Evolutionary conservation across 2,888 invertebrate species (phyloP).

Genomic region (Tanypteryx hageni): DNA sequence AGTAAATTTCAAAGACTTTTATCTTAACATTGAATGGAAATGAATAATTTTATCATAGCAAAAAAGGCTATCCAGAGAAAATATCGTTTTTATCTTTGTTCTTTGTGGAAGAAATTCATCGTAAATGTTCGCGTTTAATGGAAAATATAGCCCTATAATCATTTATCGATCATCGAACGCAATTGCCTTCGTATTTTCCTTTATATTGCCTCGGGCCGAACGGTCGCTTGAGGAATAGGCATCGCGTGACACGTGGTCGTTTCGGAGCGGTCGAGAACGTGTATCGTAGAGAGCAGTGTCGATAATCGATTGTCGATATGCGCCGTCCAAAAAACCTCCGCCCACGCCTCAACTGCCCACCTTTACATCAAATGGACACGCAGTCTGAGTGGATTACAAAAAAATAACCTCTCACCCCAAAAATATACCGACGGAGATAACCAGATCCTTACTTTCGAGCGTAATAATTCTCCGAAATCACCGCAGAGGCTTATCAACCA

Average conservation of each 20-base stretch:
- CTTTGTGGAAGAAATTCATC: background rate
- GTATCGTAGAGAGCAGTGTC: slow-evolving; percentile 55
- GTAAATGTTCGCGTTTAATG: background rate
- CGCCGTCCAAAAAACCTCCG: slow-evolving; percentile 32
- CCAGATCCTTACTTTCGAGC: slow-evolving; percentile 7
- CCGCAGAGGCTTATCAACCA: background rate
- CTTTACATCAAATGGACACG: slow-evolving; percentile 41
- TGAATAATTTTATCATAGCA: too few relatives aligned
- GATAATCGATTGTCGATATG: slow-evolving; percentile 62
- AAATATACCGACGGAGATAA: background rate
- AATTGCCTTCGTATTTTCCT: slow-evolving; percentile 44
- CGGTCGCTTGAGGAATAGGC: slow-evolving; percentile 3
- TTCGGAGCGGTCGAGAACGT: slow-evolving; percentile 41
- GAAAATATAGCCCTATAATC: slow-evolving; percentile 10
- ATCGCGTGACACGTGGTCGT: slow-evolving; percentile 42
- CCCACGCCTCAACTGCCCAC: slow-evolving; percentile 36
- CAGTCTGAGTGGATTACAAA: slow-evolving; percentile 27
- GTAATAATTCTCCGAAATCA: background rate
- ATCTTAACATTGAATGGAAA: too few relatives aligned
- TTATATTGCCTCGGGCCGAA: slow-evolving; percentile 28
- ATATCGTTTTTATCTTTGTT: too few relatives aligned
- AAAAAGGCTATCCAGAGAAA: too few relatives aligned
- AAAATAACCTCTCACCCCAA: background rate
- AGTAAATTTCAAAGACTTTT: too few relatives aligned
- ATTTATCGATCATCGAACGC: slow-evolving; percentile 45